These are phyloP conservation scores for Enteromius unitaeniatus DNA, from an alignment of 2,797 vertebrate genomes.

Conservation along the genomic window DNA sequence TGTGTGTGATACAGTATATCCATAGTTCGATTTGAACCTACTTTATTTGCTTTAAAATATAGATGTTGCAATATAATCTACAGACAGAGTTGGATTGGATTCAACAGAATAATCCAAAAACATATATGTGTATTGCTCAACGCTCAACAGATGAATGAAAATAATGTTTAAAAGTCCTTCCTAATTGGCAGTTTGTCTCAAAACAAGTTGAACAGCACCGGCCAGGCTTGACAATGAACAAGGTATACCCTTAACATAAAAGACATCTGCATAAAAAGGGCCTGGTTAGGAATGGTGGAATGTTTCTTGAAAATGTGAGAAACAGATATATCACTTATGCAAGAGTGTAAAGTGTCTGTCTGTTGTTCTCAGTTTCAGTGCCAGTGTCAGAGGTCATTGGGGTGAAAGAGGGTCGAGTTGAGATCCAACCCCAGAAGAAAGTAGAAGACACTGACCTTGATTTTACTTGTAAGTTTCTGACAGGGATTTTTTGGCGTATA, in stretches of 20 bases:
- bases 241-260: not conserved
- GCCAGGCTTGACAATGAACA: constrained; percentile 3
- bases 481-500: constrained; percentile 3
- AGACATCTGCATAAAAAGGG: not conserved
- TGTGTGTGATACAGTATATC: not conserved
- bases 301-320: not conserved
- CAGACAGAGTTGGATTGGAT: not conserved
- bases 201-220: constrained; percentile 30
- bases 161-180: constrained; percentile 4
- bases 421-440: constrained; percentile 72
- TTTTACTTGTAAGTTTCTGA: constrained; percentile 77
- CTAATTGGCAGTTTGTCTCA: not conserved
- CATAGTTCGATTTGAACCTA: not conserved
- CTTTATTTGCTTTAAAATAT: not conserved
- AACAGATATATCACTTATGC: constrained; percentile 28
- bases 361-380: constrained; percentile 72
- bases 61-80: not conserved
- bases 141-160: not conserved
- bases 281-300: not conserved
- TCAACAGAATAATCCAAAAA: not conserved
- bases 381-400: constrained; percentile 76
- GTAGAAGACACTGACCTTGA: constrained; percentile 77
- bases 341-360: constrained; percentile 31
- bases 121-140: not conserved
- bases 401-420: constrained; percentile 75